Conservation (phyloP, 2,797 vertebrate genomes). For the Eulemur rubriventer region DNA sequence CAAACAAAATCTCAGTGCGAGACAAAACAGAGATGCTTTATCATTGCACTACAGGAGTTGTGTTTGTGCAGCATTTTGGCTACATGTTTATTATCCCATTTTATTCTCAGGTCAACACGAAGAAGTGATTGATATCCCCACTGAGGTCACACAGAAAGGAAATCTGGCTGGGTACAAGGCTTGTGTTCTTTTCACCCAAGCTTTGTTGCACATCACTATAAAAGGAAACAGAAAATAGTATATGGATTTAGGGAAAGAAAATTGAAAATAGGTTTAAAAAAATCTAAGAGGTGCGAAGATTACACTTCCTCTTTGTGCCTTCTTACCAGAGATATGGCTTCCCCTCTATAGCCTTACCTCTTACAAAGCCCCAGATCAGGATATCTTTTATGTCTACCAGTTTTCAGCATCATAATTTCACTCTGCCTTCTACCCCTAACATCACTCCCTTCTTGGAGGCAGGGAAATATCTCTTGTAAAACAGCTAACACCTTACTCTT, state of each 20-base stretch:
- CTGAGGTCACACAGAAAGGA: neutral
- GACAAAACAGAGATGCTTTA: neutral
- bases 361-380: neutral
- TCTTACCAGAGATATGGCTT: neutral
- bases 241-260: neutral
- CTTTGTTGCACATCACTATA: neutral
- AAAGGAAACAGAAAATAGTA: neutral
- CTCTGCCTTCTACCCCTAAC: neutral
- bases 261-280: neutral
- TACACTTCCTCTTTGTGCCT: slow-evolving; percentile 4
- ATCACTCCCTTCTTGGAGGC: neutral
- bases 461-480: neutral
- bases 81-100: neutral
- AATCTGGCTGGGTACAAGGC: neutral
- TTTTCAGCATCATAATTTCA: neutral
- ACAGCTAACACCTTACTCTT: neutral
- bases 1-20: neutral
- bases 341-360: neutral
- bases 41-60: neutral
- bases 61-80: neutral
- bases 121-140: neutral
- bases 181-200: neutral
- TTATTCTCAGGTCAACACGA: neutral
- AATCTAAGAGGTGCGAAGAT: neutral
- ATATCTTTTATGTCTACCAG: neutral